Conservation (phyloP, 2,888 invertebrate genomes). For the Macrophya alboannulata region DNA sequence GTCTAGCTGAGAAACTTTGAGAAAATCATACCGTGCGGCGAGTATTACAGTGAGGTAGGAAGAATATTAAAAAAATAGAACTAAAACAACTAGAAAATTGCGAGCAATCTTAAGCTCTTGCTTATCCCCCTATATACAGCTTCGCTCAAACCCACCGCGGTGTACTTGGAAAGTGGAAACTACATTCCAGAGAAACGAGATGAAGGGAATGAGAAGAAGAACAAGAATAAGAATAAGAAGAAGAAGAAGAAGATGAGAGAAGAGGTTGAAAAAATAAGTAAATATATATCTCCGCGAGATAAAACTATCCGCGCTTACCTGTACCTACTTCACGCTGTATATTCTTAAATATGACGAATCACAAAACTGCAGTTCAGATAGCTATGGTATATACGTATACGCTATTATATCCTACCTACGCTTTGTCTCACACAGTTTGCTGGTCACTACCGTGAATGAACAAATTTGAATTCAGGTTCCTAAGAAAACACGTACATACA, state of each 20-base stretch:
- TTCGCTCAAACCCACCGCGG: conserved; percentile 2
- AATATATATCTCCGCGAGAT: neutral
- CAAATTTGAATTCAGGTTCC: conserved; percentile 21
- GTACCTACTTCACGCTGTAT: neutral
- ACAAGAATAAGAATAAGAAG: neutral
- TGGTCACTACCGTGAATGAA: conserved; percentile 20
- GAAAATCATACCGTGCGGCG: neutral
- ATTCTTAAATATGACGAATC: neutral
- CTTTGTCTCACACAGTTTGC: neutral
- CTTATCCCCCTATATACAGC: neutral
- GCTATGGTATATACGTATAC: neutral
- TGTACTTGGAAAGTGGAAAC: conserved; percentile 32
- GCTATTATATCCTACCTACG: neutral
- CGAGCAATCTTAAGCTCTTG: neutral
- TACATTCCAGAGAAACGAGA: conserved; percentile 37
- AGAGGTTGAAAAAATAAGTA: neutral
- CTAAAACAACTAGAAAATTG: conserved; percentile 36
- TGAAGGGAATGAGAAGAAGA: neutral
- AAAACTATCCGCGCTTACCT: too few species aligned
- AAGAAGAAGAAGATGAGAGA: neutral
- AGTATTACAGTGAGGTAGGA: neutral
- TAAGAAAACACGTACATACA: neutral
- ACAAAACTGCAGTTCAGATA: neutral
- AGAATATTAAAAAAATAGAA: neutral
- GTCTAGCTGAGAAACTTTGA: neutral